These are phyloP conservation scores for Laupala kohalensis DNA, from an alignment of 1,140 invertebrate genomes.

Conservation along the genomic window DNA sequence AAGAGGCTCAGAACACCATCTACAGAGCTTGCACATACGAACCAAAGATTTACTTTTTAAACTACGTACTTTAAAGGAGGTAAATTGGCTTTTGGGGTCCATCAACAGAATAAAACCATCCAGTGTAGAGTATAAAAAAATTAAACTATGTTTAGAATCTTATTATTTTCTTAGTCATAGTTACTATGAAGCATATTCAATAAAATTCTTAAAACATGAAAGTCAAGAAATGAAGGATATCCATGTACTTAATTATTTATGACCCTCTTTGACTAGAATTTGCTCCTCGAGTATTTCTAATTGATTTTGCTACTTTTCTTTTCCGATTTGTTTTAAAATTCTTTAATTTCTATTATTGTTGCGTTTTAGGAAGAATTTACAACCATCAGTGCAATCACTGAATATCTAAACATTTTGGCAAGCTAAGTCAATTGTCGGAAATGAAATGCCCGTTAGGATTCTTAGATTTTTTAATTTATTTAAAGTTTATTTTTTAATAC, in stretches of 20 bases:
- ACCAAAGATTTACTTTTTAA: constrained; percentile 24
- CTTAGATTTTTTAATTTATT: too few relatives aligned
- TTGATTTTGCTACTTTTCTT: too few relatives aligned
- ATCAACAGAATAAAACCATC: constrained; percentile 23
- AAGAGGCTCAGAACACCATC: constrained; percentile 12
- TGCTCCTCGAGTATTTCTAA: too few relatives aligned
- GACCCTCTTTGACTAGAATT: too few relatives aligned
- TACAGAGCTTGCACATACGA: constrained; percentile 17
- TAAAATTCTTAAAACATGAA: not conserved
- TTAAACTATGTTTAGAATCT: constrained; percentile 22
- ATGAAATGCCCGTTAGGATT: too few relatives aligned
- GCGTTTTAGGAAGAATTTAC: too few relatives aligned
- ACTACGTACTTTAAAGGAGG: constrained; percentile 26
- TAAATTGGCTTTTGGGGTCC: constrained; percentile 28
- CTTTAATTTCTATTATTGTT: too few relatives aligned
- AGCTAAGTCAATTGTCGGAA: too few relatives aligned
- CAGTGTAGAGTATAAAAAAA: constrained; percentile 18
- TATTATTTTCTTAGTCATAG: constrained; percentile 17
- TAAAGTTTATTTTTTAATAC: too few relatives aligned
- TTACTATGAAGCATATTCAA: not conserved
- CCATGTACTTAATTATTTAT: not conserved
- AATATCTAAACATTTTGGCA: too few relatives aligned
- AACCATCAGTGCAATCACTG: too few relatives aligned
- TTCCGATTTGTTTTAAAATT: too few relatives aligned
- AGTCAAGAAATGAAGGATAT: not conserved